Evolutionary conservation across 1,140 invertebrate genomes (phyloP).

Genomic region (Bombus picipes): DNA sequence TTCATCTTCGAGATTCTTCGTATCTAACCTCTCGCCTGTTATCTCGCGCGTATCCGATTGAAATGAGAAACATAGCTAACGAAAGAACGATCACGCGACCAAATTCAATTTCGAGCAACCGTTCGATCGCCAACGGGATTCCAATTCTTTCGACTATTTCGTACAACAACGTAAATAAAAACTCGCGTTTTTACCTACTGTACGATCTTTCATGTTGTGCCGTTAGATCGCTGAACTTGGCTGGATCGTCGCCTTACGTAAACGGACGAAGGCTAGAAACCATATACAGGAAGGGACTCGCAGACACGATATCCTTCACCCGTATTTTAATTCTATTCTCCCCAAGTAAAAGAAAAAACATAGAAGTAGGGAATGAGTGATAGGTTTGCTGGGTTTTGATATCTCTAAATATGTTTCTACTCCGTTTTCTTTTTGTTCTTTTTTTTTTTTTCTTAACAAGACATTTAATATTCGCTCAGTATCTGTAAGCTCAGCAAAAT

Average conservation of each 20-base stretch:
- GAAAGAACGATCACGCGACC: not conserved
- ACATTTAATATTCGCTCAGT: conserved; percentile 33
- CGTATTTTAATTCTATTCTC: not conserved
- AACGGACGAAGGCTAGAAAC: not conserved
- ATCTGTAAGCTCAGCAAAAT: conserved; percentile 35
- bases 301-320: not conserved
- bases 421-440: not conserved
- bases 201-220: no score
- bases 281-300: not conserved
- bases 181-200: no score
- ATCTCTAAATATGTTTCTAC: not conserved
- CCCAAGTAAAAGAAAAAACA: not conserved
- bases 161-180: no score
- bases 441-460: conserved; percentile 33
- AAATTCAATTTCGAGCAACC: not conserved
- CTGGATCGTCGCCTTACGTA: not conserved
- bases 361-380: not conserved
- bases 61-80: not conserved
- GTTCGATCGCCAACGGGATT: not conserved
- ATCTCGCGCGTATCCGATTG: not conserved
- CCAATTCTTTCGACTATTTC: no score
- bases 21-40: not conserved
- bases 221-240: not conserved
- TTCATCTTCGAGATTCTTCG: not conserved
- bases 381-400: not conserved